Evolutionary conservation across 1,140 invertebrate genomes (phyloP), one percentile per base, ranked within the genome.

Genomic region (Drosophila triauraria): DNA sequence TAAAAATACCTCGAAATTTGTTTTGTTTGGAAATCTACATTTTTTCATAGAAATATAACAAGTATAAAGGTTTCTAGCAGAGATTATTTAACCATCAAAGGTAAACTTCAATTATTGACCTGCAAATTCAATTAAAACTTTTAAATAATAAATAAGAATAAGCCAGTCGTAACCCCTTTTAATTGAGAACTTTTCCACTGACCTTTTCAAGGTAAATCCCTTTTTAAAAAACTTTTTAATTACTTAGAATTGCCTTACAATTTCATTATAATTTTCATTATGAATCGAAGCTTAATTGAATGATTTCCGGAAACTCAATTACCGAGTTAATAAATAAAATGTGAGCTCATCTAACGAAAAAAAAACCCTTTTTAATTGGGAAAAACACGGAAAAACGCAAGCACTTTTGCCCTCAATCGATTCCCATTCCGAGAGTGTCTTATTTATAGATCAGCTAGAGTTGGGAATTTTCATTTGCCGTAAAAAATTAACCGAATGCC

Each of bases 401-500:
- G 32, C 32, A 54, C n/a, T 54, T 38, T 38, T 54, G 51, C 32
- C 51, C 51, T 40, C 53, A 56, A 62, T 65, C 30, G 57, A 60
- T 64, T 25, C 12, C 40, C n/a, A 44, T 65, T 64, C 10, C 23
- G 23, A 57, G 35, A 8, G 35, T 15, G 10, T 35, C 32, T 27
- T 64, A 64, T 67, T 67, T 64, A 63, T 48, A 48, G 64, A 67
- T 67, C 64, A 32, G 23, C 35, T 30, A 7, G 25, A 62, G 12
- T 15, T 9, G 10, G 48, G 63, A 54, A 70, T 68, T 68, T 68
- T 51, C 38, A 64, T 64, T 64, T 50, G 59, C 32, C 23, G 40
- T 30, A 30, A 7, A 30, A 30, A 30, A 30, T 30, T 30, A 30
- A 6, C 27, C 27, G 27, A 30, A 30, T 30, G 27, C 27, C 27